These are phyloP conservation scores for Pocillopora meandrina DNA, from an alignment of 92 coral and sea anemone genomes.

Conservation along the genomic window DNA sequence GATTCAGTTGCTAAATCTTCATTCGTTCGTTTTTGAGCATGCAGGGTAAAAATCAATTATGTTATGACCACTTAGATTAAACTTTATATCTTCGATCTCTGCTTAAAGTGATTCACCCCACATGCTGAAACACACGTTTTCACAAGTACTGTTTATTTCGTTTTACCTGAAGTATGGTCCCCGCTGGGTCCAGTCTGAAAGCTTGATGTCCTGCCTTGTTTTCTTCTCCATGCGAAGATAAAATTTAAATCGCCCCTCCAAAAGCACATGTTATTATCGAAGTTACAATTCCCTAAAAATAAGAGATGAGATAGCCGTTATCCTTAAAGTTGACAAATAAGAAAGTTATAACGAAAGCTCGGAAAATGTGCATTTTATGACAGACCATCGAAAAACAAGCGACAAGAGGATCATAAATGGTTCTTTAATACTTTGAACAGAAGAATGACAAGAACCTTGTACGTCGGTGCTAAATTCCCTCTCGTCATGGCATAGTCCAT, in stretches of 20 bases:
- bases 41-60: no score
- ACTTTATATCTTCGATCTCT: no score
- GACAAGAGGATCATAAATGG: neutral
- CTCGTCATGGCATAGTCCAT: constrained; percentile 5
- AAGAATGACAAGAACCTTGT: neutral
- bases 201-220: constrained; percentile 24
- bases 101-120: no score
- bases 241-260: constrained; percentile 25
- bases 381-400: no score
- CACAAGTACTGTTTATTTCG: no score
- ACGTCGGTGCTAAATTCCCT: neutral
- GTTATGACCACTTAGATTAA: no score
- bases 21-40: no score
- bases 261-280: constrained; percentile 19
- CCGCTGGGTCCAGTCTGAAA: constrained; percentile 32
- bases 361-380: no score
- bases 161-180: constrained; percentile 50
- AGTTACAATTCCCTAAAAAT: constrained; percentile 37
- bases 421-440: neutral
- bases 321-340: no score
- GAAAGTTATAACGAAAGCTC: no score
- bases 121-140: no score
- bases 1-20: no score
- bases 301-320: neutral
- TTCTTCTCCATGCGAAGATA: constrained; percentile 33